Evolutionary conservation across 1,140 invertebrate genomes (phyloP).

Genomic region (Eulimnadia texana): DNA sequence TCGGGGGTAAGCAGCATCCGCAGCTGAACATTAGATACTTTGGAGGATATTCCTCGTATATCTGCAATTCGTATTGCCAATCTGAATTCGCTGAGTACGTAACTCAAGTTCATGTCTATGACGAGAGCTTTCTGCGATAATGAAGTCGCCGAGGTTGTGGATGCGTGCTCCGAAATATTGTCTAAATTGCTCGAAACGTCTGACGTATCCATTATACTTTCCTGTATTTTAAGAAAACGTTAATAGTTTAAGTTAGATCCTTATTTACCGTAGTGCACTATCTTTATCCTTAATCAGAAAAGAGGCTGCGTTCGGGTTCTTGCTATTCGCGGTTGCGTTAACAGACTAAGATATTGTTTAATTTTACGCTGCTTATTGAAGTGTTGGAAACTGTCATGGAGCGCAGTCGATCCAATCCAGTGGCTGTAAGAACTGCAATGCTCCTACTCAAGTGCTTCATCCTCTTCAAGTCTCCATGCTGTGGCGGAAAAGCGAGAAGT

Average conservation of each 20-base stretch:
- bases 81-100: slow-evolving; percentile 71
- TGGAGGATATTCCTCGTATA: background rate
- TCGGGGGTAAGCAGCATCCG: slow-evolving; percentile 69
- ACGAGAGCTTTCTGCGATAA: slow-evolving; percentile 43
- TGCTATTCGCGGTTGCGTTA: too few species aligned
- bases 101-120: slow-evolving; percentile 72
- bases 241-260: too few species aligned
- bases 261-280: too few species aligned
- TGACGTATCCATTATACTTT: slow-evolving; percentile 31
- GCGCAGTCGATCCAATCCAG: slow-evolving; percentile 2
- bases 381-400: background rate
- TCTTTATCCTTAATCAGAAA: too few species aligned
- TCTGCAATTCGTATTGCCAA: slow-evolving; percentile 57
- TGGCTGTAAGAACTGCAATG: slow-evolving; percentile 9
- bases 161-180: slow-evolving; percentile 14
- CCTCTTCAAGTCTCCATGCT: background rate
- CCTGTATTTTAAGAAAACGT: slow-evolving; percentile 23
- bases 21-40: slow-evolving; percentile 39
- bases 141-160: background rate
- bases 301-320: too few species aligned
- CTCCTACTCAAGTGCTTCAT: slow-evolving; percentile 5
- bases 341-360: too few species aligned
- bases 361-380: background rate
- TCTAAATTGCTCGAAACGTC: slow-evolving; percentile 25
- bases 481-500: background rate